Base-by-base conservation (phyloP, 1,140 invertebrate species). In the Sitodiplosis mosellana region DNA sequence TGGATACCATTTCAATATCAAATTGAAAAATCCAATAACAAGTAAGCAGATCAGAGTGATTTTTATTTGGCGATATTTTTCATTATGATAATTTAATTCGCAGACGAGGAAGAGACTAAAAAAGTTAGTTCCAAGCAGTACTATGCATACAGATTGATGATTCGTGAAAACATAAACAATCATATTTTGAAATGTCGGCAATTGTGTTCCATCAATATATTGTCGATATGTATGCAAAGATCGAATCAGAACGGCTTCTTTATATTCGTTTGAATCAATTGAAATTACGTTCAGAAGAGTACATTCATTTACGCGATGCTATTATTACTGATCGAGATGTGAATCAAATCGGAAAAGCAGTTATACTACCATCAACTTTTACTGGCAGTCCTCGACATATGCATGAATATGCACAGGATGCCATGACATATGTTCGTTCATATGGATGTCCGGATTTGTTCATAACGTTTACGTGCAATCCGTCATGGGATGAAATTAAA, bases 141-240 rank as follows among this genome's bases (percentile, higher is more conserved):
- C 37, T 40, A 40, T 12, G 14, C 14, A 6, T 40, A 40, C 37
- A 40, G 12, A 40, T 4, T 40, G 6, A 40, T 40, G 37, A 12
- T 40, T 15, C 37, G 37, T 4, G 37, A 3, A 3, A 27, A 27
- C 10, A 36, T 12, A 14, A 12, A 14, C 14, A 40, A 18, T 15
- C 14, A n/a, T 40, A 5, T 40, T 3, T 12, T 15, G 6, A 6
- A 18, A 5, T 15, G 3, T 12, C 3, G 6, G 12, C 14, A 40
- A 12, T 15, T 36, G 48, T 61, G 10, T 53, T 52, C 18, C 52
- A 63, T 60, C 52, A 69, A 53, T 71, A 58, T 57, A 47, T 67
- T 27, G 66, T 69, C 1, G 65, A 73, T 55, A 66, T 69, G 59
- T 71, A 65, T 56, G 58, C 59, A 2, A 70, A 69, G 61, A 58